Percentiles rank a stretch among this genome's conserved stretches.
These are phyloP conservation scores for Halichoerus grypus DNA, from an alignment of 2,113 vertebrate species.

Conservation along the genomic window DNA sequence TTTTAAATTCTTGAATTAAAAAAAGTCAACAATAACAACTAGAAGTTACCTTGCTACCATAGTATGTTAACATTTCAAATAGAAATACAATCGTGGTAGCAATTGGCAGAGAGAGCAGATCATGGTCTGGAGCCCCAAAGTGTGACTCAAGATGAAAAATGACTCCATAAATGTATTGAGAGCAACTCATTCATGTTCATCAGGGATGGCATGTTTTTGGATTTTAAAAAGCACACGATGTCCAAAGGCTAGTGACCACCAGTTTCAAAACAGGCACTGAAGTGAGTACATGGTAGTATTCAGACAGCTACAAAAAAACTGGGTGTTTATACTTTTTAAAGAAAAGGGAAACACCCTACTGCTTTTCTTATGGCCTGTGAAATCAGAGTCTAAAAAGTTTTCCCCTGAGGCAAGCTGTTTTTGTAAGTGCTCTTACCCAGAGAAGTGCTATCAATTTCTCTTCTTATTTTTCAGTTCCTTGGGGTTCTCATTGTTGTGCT, in stretches of 20 bases:
- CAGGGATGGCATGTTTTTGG: neutral
- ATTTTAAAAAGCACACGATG: constrained; percentile 57
- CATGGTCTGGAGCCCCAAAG: constrained; percentile 4
- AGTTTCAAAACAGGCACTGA: constrained; percentile 46
- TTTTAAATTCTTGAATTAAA: constrained; percentile 87
- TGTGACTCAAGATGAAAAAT: constrained; percentile 63
- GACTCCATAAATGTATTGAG: constrained; percentile 48
- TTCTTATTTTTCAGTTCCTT: constrained; percentile 71
- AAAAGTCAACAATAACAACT: constrained; percentile 76
- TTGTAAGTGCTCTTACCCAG: constrained; percentile 54
- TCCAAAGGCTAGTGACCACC: neutral
- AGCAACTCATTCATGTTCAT: neutral
- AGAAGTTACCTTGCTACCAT: constrained; percentile 80
- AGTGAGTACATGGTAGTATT: constrained; percentile 38
- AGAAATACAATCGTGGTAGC: constrained; percentile 64
- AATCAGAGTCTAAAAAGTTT: constrained; percentile 75
- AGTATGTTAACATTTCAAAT: constrained; percentile 61
- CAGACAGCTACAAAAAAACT: constrained; percentile 51
- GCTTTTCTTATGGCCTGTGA: constrained; percentile 70
- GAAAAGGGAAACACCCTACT: constrained; percentile 67
- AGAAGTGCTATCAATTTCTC: constrained; percentile 66
- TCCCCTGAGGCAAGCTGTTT: constrained; percentile 73
- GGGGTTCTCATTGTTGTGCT: constrained; percentile 63
- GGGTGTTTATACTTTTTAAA: constrained; percentile 64
- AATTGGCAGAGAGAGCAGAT: constrained; percentile 16